Evolutionary conservation across 1,140 invertebrate genomes (phyloP), one percentile per base, ranked within the genome.

Genomic region (Drosophila miranda): DNA sequence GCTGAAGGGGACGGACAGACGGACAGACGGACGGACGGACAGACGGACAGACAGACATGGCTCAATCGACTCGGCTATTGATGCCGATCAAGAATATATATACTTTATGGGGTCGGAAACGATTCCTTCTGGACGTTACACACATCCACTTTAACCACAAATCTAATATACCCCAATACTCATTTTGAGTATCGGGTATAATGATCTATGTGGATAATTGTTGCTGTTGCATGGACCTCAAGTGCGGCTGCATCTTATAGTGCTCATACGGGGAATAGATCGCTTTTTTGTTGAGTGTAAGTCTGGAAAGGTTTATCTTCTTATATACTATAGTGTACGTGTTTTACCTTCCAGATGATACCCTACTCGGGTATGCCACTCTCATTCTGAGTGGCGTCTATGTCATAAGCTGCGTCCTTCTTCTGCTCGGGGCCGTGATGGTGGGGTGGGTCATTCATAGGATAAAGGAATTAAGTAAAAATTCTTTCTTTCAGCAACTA

Each of bases 121-220:
- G n/a, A n/a, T n/a, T n/a, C n/a, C n/a, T n/a, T n/a, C n/a, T n/a
- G n/a, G n/a, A n/a, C n/a, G n/a, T n/a, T n/a, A n/a, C n/a, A n/a
- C n/a, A n/a, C n/a, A n/a, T n/a, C n/a, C n/a, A n/a, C n/a, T n/a
- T n/a, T n/a, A n/a, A n/a, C n/a, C n/a, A n/a, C n/a, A n/a, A n/a
- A n/a, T n/a, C n/a, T n/a, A n/a, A n/a, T n/a, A n/a, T n/a, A n/a
- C n/a, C n/a, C n/a, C n/a, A n/a, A n/a, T n/a, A n/a, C n/a, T n/a
- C n/a, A n/a, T n/a, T n/a, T n/a, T n/a, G n/a, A n/a, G n/a, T n/a
- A n/a, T n/a, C n/a, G n/a, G n/a, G n/a, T n/a, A n/a, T n/a, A 56
- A 86, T 86, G 81, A 59, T 86, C 43, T 87, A 86, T 54, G 67
- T 69, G 13, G 69, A 86, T 41, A 57, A 67, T 42, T 86, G 60